These are phyloP conservation scores for Pangasius larnaudii DNA, from an alignment of 2,797 vertebrate species.

Conservation along the genomic window DNA sequence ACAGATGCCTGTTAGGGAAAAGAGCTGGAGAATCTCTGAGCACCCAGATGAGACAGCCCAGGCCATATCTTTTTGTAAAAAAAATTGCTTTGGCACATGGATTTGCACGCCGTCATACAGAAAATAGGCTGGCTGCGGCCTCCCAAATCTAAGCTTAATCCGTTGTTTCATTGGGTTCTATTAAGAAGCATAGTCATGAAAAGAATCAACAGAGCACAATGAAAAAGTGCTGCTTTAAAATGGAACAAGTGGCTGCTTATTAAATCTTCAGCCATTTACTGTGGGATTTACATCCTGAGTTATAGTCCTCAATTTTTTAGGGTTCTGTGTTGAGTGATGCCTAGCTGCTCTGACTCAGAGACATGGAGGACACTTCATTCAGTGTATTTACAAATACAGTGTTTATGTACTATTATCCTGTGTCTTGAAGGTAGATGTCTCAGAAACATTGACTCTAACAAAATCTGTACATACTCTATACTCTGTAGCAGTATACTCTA, in stretches of 20 bases:
- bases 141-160: constrained; percentile 65
- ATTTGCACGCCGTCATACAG: constrained; percentile 61
- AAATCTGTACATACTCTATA: neutral
- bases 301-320: constrained; percentile 1
- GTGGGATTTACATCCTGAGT: constrained; percentile 41
- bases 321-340: neutral
- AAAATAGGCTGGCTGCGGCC: constrained; percentile 57
- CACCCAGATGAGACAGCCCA: constrained; percentile 51
- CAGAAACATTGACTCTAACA: neutral
- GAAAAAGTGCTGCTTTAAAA: constrained; percentile 49
- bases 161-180: constrained; percentile 60
- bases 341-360: neutral
- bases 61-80: constrained; percentile 58
- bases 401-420: neutral
- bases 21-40: constrained; percentile 50
- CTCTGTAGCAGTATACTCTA: neutral
- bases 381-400: neutral
- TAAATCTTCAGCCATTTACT: constrained; percentile 46
- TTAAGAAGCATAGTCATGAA: constrained; percentile 57
- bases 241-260: constrained; percentile 49
- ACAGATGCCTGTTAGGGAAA: constrained; percentile 57
- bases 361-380: neutral
- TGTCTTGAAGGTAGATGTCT: neutral
- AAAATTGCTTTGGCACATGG: constrained; percentile 57
- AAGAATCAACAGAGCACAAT: constrained; percentile 55